phyloP scores from a whole-genome alignment of 2,888 invertebrate species.

The Orthonevra nobilis region DNA sequence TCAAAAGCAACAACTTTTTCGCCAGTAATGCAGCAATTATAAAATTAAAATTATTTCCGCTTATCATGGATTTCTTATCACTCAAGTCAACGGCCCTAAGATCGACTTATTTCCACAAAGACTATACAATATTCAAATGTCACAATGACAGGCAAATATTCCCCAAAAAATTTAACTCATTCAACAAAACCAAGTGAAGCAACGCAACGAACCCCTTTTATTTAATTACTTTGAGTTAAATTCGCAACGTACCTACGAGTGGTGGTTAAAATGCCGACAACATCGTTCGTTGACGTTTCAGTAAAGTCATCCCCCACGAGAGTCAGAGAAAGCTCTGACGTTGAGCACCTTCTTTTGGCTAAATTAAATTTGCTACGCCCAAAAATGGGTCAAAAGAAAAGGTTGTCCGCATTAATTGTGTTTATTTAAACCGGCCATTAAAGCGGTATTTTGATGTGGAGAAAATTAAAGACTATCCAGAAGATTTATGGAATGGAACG shows the following conservation, averaged over 20 bases:
- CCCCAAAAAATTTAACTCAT: slow-evolving; percentile 24
- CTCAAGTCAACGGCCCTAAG: slow-evolving; percentile 44
- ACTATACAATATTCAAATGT: slow-evolving; percentile 17
- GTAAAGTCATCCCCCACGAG: slow-evolving; percentile 23
- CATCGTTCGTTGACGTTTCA: slow-evolving; percentile 4
- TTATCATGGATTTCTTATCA: slow-evolving; percentile 35
- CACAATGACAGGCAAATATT: slow-evolving; percentile 48
- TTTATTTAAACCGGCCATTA: slow-evolving; percentile 29
- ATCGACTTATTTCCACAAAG: slow-evolving; percentile 8
- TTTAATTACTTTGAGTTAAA: slow-evolving; percentile 55
- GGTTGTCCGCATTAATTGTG: neutral
- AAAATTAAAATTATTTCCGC: slow-evolving; percentile 48
- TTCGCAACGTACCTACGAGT: neutral
- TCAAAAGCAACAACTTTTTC: slow-evolving; percentile 51
- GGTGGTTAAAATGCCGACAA: neutral
- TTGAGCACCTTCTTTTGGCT: neutral
- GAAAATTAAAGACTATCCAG: slow-evolving; percentile 41
- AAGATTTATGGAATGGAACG: slow-evolving; percentile 63
- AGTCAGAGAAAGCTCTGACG: neutral
- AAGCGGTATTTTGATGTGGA: slow-evolving; percentile 20
- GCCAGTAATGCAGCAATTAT: slow-evolving; percentile 56
- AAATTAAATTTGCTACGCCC: neutral
- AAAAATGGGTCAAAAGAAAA: slow-evolving; percentile 49
- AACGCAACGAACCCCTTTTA: slow-evolving; percentile 51
- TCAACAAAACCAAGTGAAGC: slow-evolving; percentile 1